These are phyloP conservation scores for Brassicogethes aeneus DNA, from an alignment of 2,888 invertebrate species.

Conservation along the genomic window DNA sequence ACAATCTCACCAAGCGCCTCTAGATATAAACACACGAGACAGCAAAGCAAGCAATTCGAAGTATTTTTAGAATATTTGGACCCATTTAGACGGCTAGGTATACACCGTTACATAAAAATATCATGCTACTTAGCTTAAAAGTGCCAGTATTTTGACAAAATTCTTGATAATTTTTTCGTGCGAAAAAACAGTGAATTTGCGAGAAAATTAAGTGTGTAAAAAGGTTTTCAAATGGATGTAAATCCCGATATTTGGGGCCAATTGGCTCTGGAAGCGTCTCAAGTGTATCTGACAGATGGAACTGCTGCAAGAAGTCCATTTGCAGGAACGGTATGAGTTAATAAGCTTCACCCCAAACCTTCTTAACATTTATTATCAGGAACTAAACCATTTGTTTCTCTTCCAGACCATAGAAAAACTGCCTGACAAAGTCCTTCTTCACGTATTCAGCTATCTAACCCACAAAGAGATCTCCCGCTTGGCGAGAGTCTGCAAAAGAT, in stretches of 20 bases:
- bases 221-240: conserved; percentile 29
- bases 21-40: too few relatives aligned
- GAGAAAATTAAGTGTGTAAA: too few relatives aligned
- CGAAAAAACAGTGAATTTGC: background rate
- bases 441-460: conserved; percentile 88
- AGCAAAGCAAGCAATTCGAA: conserved; percentile 3
- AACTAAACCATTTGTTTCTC: conserved; percentile 4
- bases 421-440: conserved; percentile 91
- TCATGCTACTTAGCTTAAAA: background rate
- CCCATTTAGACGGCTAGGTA: conserved; percentile 6
- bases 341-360: too few relatives aligned
- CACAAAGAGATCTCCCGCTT: conserved; percentile 91
- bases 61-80: conserved; percentile 21
- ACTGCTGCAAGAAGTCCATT: conserved; percentile 72
- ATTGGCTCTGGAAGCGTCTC: conserved; percentile 76
- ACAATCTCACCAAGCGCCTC: too few relatives aligned
- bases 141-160: background rate
- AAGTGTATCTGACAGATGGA: conserved; percentile 76
- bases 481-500: conserved; percentile 91
- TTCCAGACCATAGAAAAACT: conserved; percentile 89
- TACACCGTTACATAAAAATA: conserved; percentile 4
- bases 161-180: background rate
- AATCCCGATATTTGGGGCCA: conserved; percentile 78
- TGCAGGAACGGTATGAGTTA: conserved; percentile 63
- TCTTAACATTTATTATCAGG: too few relatives aligned